Evolutionary conservation across 1,140 invertebrate species (phyloP).

Genomic region (Drosophila nikananu): DNA sequence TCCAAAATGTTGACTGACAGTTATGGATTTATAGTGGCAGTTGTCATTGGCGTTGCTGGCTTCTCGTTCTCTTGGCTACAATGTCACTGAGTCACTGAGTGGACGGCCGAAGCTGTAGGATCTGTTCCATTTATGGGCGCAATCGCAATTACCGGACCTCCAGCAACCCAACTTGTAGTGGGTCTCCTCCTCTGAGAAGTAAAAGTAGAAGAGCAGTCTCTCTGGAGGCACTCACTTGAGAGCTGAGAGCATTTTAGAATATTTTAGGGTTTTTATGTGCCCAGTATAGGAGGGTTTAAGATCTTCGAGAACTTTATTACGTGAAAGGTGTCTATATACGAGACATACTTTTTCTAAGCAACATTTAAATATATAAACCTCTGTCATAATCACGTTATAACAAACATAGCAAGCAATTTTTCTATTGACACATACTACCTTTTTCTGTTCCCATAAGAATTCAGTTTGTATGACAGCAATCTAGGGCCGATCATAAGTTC

Average conservation of each 20-base stretch:
- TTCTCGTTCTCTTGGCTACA: slow-evolving; percentile 51
- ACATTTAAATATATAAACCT: background rate
- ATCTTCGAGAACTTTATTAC: background rate
- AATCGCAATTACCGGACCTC: slow-evolving; percentile 58
- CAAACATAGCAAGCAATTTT: background rate
- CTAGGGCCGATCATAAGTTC: slow-evolving; percentile 18
- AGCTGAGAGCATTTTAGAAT: slow-evolving; percentile 44
- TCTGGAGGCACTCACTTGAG: background rate
- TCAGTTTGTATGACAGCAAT: background rate
- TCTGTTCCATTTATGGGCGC: slow-evolving; percentile 62
- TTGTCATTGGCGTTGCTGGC: slow-evolving; percentile 29
- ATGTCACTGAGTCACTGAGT: slow-evolving; percentile 66
- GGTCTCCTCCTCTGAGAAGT: slow-evolving; percentile 13
- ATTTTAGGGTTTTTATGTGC: slow-evolving; percentile 61
- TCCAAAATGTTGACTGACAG: slow-evolving; percentile 78
- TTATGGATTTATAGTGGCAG: slow-evolving; percentile 82
- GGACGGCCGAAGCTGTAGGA: slow-evolving; percentile 17
- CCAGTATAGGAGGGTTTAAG: slow-evolving; percentile 1
- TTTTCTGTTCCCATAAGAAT: background rate
- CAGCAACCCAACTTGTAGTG: slow-evolving; percentile 18
- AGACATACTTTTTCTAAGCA: background rate
- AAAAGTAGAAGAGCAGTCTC: slow-evolving; percentile 14
- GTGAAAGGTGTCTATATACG: background rate
- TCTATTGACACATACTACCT: background rate
- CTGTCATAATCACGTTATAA: background rate